Evolutionary conservation across 92 coral and sea anemone species (phyloP).

Genomic region (Galaxea fascicularis): DNA sequence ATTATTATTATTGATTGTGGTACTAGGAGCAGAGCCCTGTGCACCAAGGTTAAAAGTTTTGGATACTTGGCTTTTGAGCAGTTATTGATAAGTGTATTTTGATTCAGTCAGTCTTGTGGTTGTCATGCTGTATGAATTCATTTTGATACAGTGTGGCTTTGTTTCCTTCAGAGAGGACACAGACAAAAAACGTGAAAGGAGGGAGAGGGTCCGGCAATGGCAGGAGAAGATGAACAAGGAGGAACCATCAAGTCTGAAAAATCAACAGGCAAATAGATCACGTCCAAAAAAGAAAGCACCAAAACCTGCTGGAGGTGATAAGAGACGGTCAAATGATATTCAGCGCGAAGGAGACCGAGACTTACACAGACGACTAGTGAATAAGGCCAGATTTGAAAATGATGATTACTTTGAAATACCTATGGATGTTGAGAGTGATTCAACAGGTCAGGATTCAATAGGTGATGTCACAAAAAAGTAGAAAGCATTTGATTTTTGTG

Average conservation of each 20-base stretch:
- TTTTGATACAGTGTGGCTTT: background rate
- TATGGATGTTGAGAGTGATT: slow-evolving; percentile 97
- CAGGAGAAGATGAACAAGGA: slow-evolving; percentile 59
- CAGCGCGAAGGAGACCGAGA: slow-evolving; percentile 20
- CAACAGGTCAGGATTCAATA: slow-evolving; percentile 69
- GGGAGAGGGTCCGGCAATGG: slow-evolving; percentile 80
- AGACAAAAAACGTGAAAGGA: slow-evolving; percentile 72
- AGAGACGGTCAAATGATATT: slow-evolving; percentile 28
- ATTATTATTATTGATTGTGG: no score
- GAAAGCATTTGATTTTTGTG: no score
- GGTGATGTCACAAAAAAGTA: background rate
- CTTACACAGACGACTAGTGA: background rate
- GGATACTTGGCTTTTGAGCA: no score
- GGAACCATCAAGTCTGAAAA: slow-evolving; percentile 10
- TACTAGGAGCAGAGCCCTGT: no score
- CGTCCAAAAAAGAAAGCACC: slow-evolving; percentile 31
- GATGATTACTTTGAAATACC: slow-evolving; percentile 95
- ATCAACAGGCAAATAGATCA: slow-evolving; percentile 37
- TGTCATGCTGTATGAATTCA: background rate
- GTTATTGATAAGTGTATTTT: no score
- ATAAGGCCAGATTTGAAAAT: slow-evolving; percentile 52
- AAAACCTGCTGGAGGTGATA: slow-evolving; percentile 31
- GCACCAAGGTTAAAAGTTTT: no score
- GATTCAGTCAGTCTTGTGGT: background rate
- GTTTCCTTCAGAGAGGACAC: slow-evolving; percentile 6